Evolutionary conservation across 2,113 vertebrate genomes (phyloP), one percentile per base, ranked within the genome.

Genomic region (Spermophilus dauricus): DNA sequence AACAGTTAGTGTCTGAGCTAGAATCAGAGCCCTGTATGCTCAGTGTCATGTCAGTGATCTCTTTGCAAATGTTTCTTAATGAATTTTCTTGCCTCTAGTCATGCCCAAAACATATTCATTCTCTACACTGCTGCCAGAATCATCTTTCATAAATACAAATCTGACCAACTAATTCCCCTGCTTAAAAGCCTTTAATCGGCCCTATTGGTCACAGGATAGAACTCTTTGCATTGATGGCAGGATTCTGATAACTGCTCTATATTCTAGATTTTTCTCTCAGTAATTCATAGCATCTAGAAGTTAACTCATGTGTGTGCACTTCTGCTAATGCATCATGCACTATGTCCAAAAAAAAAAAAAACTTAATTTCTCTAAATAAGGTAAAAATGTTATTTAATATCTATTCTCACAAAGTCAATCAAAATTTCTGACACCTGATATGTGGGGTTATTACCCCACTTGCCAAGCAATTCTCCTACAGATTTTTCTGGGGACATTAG

Each of bases 81-180:
- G 8, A 73, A 86, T 73, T 92, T 92, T 83, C 42, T 63, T 92
- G 61, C 61, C 69, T 94, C 69, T 2, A 83, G 8, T 92, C 69
- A 89, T 73, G 58, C 34, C 37, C n/a, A 89, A 30, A 58, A 95
- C 37, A 0, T 10, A 95, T 89, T 34, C 39, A 82, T 97, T 94
- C 42, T 89, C 61, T 45, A 45, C 37, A 61, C 48, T 95, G 48
- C 61, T 92, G 73, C 87, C 93, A 89, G 53, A 96, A 80, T 67
- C 8, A 86, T 89, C 53, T 93, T 86, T 89, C 56, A 45, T 82
- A 88, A 84, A 93, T 85, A 89, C 78, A 94, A 93, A 95, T 89
- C 48, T 95, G 65, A 93, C 86, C 73, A 89, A 81, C 14, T 70
- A 86, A 88, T 45, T 91, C 51, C 78, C 37, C 39, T 89, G 73